phyloP scores from a whole-genome alignment of 2,113 vertebrate genomes.

The Lepus timidus region DNA sequence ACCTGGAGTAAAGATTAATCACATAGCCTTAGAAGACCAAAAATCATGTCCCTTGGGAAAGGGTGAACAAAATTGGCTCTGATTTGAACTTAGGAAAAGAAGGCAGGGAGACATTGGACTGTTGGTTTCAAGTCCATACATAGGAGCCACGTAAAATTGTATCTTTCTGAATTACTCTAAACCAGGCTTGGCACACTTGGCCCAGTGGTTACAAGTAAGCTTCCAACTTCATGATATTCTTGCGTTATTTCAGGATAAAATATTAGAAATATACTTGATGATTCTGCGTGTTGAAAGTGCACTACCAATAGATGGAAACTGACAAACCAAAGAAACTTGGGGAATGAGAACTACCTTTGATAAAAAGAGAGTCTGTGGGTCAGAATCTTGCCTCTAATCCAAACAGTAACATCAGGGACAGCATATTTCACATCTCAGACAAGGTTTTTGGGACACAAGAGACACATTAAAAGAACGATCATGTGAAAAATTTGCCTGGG shows the following conservation, averaged over 20 bases:
- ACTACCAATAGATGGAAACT: background rate
- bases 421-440: no score
- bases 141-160: accelerated
- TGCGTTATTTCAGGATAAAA: background rate
- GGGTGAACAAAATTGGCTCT: background rate
- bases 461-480: accelerated
- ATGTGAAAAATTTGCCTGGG: background rate
- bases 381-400: accelerated
- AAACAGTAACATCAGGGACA: background rate
- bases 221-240: background rate
- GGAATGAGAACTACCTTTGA: background rate
- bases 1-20: slow-evolving; percentile 5
- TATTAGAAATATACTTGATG: background rate
- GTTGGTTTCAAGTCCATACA: background rate
- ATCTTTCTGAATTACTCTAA: background rate
- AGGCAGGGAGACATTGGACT: background rate
- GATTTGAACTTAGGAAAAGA: slow-evolving; percentile 10
- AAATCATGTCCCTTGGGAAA: background rate
- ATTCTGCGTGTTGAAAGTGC: background rate
- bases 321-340: background rate
- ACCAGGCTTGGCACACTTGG: background rate
- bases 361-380: background rate
- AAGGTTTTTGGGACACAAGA: accelerated
- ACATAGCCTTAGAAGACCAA: background rate
- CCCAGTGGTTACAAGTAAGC: background rate